Percentiles rank a stretch among this genome's conserved stretches.
Evolutionary conservation across 2,888 invertebrate species (phyloP).

Genomic region (Cosmia trapezina): DNA sequence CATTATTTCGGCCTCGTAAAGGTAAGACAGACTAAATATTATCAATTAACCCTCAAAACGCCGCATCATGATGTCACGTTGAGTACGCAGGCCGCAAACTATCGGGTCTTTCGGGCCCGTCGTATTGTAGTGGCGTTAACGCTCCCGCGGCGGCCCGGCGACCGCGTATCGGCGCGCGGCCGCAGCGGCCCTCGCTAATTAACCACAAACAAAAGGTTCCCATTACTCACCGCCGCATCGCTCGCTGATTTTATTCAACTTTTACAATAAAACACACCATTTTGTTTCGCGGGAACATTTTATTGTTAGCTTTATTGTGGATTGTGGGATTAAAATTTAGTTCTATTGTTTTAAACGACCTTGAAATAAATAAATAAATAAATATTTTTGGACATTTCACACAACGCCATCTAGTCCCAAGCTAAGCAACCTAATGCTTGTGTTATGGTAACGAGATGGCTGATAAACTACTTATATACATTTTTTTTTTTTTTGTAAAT

Average conservation of each 20-base stretch:
- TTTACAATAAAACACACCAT: slow-evolving; percentile 65
- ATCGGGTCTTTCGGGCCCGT: slow-evolving; percentile 41
- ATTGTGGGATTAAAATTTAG: slow-evolving; percentile 52
- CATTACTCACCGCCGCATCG: slow-evolving; percentile 68
- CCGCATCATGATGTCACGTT: slow-evolving; percentile 19
- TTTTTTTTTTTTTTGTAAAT: too few species aligned
- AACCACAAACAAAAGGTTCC: slow-evolving; percentile 72
- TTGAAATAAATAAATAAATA: too few species aligned
- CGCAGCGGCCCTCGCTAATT: slow-evolving; percentile 67
- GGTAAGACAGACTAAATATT: neutral
- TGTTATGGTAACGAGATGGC: too few species aligned
- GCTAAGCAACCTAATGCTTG: too few species aligned
- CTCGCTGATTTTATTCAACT: slow-evolving; percentile 67
- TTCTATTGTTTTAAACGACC: slow-evolving; percentile 55
- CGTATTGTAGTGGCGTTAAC: slow-evolving; percentile 43
- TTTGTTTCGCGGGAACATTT: slow-evolving; percentile 59
- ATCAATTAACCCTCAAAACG: slow-evolving; percentile 3
- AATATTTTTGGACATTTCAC: too few species aligned
- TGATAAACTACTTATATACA: too few species aligned
- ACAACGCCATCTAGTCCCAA: too few species aligned
- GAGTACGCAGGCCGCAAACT: slow-evolving; percentile 50
- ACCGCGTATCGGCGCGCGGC: slow-evolving; percentile 54
- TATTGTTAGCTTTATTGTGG: slow-evolving; percentile 58
- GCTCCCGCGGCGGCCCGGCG: slow-evolving; percentile 36
- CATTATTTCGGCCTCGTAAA: neutral